These are phyloP conservation scores for Sericinus montela DNA, from an alignment of 2,888 invertebrate species.

Conservation along the genomic window DNA sequence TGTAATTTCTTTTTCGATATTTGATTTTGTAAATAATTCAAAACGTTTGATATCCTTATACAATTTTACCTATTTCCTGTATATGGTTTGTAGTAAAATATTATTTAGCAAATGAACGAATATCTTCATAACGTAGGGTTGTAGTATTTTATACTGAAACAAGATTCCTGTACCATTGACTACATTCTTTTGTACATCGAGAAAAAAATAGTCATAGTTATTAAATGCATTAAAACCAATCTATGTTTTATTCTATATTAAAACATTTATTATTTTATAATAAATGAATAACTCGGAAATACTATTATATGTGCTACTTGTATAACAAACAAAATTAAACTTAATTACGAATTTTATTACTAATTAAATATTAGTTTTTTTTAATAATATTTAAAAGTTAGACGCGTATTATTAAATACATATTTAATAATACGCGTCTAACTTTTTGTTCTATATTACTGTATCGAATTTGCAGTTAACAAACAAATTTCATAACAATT, in stretches of 20 bases:
- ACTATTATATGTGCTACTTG: too few species aligned
- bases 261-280: too few species aligned
- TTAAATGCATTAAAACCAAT: slow-evolving; percentile 50
- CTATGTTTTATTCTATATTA: too few species aligned
- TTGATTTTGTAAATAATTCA: slow-evolving; percentile 69
- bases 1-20: slow-evolving; percentile 64
- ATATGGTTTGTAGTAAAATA: slow-evolving; percentile 53
- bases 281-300: too few species aligned
- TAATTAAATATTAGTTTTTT: too few species aligned
- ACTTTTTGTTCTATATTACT: too few species aligned
- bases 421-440: too few species aligned
- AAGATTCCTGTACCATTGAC: slow-evolving; percentile 44
- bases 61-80: slow-evolving; percentile 66
- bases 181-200: slow-evolving; percentile 46
- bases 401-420: too few species aligned
- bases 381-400: too few species aligned
- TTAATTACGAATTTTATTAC: too few species aligned
- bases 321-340: too few species aligned
- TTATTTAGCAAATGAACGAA: slow-evolving; percentile 25
- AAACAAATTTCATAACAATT: slow-evolving; percentile 41
- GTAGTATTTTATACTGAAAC: slow-evolving; percentile 51
- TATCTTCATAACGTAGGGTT: slow-evolving; percentile 31
- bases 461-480: background rate
- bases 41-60: slow-evolving; percentile 75
- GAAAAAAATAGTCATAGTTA: slow-evolving; percentile 46